Evolutionary conservation across 23 tunicate genomes (phyloP).

Genomic region (Trididemnum clinides): DNA sequence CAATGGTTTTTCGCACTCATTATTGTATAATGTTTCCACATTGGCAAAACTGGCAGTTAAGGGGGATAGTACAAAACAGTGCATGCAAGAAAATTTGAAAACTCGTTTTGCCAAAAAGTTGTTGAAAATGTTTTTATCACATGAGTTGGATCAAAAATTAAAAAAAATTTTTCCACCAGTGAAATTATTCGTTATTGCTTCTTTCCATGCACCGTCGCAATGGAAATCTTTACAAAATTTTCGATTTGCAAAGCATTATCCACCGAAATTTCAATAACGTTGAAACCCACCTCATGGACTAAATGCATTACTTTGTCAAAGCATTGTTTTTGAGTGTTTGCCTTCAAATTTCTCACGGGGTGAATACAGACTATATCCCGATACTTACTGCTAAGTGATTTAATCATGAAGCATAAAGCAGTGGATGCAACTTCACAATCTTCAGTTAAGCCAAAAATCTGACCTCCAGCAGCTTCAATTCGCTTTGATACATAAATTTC

Average conservation of each 20-base stretch:
- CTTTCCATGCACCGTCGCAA: conserved; percentile 3
- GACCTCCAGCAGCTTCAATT: conserved; percentile 21
- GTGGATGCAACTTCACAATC: conserved; percentile 10
- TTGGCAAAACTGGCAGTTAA: conserved; percentile 5
- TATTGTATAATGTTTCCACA: neutral
- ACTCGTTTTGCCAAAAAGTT: neutral
- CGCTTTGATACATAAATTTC: conserved; percentile 7
- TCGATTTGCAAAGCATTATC: conserved; percentile 26
- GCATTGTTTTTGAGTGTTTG: conserved; percentile 6
- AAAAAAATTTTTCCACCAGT: conserved; percentile 14
- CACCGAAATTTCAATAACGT: neutral
- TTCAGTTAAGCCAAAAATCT: neutral
- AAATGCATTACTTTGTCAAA: conserved; percentile 1
- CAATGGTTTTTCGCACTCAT: conserved; percentile 3
- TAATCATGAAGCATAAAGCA: conserved; percentile 11
- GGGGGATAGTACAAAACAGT: neutral
- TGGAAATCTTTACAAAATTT: conserved; percentile 13
- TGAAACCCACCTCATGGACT: conserved; percentile 6
- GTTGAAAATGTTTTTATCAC: conserved; percentile 3
- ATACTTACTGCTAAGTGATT: neutral
- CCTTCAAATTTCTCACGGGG: conserved; percentile 17
- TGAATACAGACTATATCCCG: neutral
- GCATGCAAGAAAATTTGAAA: neutral
- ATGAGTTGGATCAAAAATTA: conserved; percentile 21
- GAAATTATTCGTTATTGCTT: neutral